These are phyloP conservation scores for Mythimna vitellina DNA, from an alignment of 2,888 invertebrate genomes.

Conservation along the genomic window DNA sequence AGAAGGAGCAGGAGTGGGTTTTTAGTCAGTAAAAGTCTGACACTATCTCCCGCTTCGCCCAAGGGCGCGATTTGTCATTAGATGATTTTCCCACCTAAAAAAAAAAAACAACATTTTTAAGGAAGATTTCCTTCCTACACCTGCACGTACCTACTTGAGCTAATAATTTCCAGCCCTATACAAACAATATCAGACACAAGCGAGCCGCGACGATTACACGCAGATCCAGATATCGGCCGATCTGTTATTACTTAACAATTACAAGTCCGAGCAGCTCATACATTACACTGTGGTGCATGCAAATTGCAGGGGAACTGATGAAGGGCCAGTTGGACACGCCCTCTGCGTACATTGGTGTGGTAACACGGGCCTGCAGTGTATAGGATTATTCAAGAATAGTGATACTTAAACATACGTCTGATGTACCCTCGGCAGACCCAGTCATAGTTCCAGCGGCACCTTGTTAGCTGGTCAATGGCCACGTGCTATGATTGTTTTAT, in stretches of 20 bases:
- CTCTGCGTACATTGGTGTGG: not conserved
- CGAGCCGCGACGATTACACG: slow-evolving; percentile 25
- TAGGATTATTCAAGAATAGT: not conserved
- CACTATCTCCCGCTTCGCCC: no score
- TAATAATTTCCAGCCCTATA: slow-evolving; percentile 18
- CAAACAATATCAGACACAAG: slow-evolving; percentile 34
- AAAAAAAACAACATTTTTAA: not conserved
- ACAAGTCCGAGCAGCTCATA: slow-evolving; percentile 33
- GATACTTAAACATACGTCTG: slow-evolving; percentile 1
- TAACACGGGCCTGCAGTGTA: slow-evolving; percentile 4
- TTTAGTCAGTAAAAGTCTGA: no score
- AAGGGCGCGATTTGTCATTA: no score
- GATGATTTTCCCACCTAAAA: no score
- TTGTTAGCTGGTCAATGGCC: not conserved
- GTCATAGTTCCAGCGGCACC: not conserved
- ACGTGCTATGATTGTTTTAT: not conserved
- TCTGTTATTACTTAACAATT: slow-evolving; percentile 58
- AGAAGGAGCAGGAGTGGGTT: no score
- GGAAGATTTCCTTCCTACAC: slow-evolving; percentile 23
- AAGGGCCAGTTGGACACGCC: slow-evolving; percentile 36
- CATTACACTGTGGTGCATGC: slow-evolving; percentile 46
- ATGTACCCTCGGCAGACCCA: not conserved
- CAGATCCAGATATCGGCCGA: slow-evolving; percentile 24
- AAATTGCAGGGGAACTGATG: slow-evolving; percentile 42
- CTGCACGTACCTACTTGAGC: not conserved